Base-by-base conservation (phyloP, 2,797 vertebrate species). In the Myoxocephalus aenaeus region DNA sequence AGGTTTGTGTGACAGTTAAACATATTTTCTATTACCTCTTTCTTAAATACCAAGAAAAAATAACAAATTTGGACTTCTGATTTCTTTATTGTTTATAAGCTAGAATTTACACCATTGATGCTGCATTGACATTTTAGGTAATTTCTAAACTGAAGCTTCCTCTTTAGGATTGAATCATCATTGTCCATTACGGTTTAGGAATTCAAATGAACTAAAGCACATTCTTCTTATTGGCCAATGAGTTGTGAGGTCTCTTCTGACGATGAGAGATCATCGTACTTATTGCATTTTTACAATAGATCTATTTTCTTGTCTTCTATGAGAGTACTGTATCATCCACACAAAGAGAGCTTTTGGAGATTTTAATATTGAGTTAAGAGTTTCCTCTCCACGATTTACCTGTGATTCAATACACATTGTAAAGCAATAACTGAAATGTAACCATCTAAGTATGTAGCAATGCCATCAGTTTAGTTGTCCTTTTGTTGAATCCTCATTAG, bases 61-160 rank as follows among this genome's bases (percentile, higher is more conserved):
- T 22, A 38, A 22, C 38, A 18, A 62, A 56, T 75, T 70, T 73
- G 18, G 66, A 84, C 70, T 83, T 86, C 51, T 59, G 57, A 83
- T 69, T 83, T 83, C 73, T 48, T 13, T 63, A 69, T 78, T 54
- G 70, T 78, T 77, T 86, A 87, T 90, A 89, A 87, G 84, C 81
- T 89, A 90, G 13, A 90, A 80, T 66, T 74, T 82, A 63, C 81
- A 78, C 66, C 72, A 25, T 82, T 91, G 71, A 70, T 81, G 86
- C 83, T 86, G 89, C 73, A 86, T 71, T 22, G 10, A 84, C 86
- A 85, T 82, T 38, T 77, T 68, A 78, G 77, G 66, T 70, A 1
- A 66, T 83, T 88, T 73, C 54, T 77, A 72, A 80, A 64, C n/a
- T 51, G 2, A 75, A 53, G 54, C 36, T 20, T 63, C 18, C 56